phyloP scores from a whole-genome alignment of 2,113 vertebrate genomes.

The Isurus oxyrinchus region DNA sequence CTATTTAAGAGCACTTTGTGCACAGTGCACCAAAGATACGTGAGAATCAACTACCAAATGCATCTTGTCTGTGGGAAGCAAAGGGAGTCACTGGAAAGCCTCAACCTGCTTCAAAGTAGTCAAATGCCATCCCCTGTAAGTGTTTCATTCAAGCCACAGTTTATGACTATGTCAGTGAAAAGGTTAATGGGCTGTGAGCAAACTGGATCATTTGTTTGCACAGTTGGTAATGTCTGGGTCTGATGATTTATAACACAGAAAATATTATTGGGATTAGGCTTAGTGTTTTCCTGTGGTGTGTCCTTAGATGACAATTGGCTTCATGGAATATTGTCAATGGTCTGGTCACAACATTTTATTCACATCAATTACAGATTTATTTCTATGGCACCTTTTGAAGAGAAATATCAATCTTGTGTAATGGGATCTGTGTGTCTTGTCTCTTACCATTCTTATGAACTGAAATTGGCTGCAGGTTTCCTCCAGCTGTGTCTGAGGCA shows the following conservation, averaged over 20 bases:
- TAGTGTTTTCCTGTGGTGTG: conserved; percentile 6
- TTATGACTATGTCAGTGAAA: conserved; percentile 26
- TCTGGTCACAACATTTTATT: not conserved
- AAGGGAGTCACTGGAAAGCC: not conserved
- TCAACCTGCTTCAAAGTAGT: not conserved
- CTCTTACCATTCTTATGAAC: not conserved
- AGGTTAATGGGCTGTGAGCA: conserved; percentile 35
- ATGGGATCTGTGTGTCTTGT: not conserved
- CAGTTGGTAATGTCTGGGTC: conserved; percentile 34
- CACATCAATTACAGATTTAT: not conserved
- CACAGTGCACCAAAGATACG: not conserved
- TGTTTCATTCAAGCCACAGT: not conserved
- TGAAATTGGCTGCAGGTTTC: not conserved
- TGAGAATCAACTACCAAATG: not conserved
- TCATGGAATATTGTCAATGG: not conserved
- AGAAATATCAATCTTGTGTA: not conserved
- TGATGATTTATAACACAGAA: conserved; percentile 20
- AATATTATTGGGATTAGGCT: conserved; percentile 20
- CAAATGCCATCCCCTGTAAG: not conserved
- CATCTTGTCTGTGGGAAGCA: not conserved
- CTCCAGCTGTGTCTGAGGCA: not conserved
- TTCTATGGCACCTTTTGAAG: not conserved
- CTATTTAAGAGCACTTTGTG: not conserved
- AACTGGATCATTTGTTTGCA: conserved; percentile 35
- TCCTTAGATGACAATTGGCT: conserved; percentile 22